These are phyloP conservation scores for Hemistola chrysoprasaria DNA, from an alignment of 2,888 invertebrate genomes.

Conservation along the genomic window DNA sequence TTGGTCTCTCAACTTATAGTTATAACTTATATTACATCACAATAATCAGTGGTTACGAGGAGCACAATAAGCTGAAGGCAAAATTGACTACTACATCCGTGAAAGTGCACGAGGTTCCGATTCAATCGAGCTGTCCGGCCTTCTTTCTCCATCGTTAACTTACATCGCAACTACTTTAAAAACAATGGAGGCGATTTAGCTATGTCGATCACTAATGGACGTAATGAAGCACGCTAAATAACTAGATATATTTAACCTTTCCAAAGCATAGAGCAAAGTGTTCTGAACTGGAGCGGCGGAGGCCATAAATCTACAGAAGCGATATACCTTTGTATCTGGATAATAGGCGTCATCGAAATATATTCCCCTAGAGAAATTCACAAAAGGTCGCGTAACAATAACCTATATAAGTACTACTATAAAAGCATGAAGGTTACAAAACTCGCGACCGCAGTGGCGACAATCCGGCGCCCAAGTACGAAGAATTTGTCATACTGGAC, in stretches of 20 bases:
- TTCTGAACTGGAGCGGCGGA: constrained; percentile 25
- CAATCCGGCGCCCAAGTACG: constrained; percentile 50
- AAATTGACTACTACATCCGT: constrained; percentile 57
- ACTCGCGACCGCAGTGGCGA: constrained; percentile 48
- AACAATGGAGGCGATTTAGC: constrained; percentile 32
- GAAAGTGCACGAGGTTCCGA: constrained; percentile 51
- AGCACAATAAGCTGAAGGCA: constrained; percentile 52
- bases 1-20: not conserved
- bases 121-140: constrained; percentile 35
- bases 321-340: constrained; percentile 42
- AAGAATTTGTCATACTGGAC: constrained; percentile 22
- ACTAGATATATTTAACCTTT: constrained; percentile 19
- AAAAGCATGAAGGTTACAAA: constrained; percentile 57
- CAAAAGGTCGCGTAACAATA: constrained; percentile 69
- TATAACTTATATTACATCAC: constrained; percentile 19
- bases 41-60: constrained; percentile 44
- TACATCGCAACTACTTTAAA: constrained; percentile 31
- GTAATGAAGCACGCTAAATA: constrained; percentile 12
- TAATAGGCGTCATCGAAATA: constrained; percentile 47
- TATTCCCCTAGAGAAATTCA: constrained; percentile 48
- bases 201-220: constrained; percentile 21
- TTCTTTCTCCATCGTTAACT: constrained; percentile 36
- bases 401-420: constrained; percentile 56
- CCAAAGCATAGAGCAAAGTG: constrained; percentile 23
- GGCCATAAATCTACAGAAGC: constrained; percentile 49